Evolutionary conservation across 2,888 invertebrate genomes (phyloP).

Genomic region (Abrostola tripartita): DNA sequence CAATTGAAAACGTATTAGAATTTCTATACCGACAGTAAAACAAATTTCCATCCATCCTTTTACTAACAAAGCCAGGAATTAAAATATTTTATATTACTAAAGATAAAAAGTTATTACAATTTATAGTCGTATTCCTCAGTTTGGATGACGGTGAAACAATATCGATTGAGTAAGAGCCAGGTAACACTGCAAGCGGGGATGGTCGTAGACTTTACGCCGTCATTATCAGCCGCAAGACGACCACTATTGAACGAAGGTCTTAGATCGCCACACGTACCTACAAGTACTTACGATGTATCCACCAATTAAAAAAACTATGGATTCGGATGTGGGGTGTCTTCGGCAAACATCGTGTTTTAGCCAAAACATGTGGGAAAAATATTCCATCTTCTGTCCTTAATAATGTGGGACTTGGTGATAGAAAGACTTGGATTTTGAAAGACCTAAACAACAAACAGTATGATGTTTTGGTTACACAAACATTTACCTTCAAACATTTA

Average conservation of each 20-base stretch:
- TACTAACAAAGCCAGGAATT: conserved; percentile 14
- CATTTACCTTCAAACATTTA: background rate
- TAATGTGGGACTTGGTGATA: too few relatives aligned
- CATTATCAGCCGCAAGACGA: background rate
- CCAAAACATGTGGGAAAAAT: too few relatives aligned
- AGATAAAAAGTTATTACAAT: conserved; percentile 38
- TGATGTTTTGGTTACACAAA: background rate
- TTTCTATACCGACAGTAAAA: background rate
- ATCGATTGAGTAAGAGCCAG: conserved; percentile 8
- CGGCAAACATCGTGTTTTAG: too few relatives aligned
- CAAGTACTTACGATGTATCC: too few relatives aligned
- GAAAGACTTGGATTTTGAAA: too few relatives aligned
- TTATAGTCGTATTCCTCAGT: conserved; percentile 20
- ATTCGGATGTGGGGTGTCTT: too few relatives aligned
- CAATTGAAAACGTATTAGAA: conserved; percentile 10
- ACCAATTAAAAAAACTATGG: too few relatives aligned
- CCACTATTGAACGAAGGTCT: background rate
- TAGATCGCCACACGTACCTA: too few relatives aligned
- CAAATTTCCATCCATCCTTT: conserved; percentile 14
- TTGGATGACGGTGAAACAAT: conserved; percentile 17
- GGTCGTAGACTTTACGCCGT: background rate
- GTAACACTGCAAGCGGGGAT: conserved; percentile 15
- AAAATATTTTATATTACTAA: conserved; percentile 18
- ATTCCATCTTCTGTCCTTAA: too few relatives aligned
- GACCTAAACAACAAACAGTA: too few relatives aligned